Percentiles rank a stretch among this genome's conserved stretches.
phyloP scores from a whole-genome alignment of 2,797 vertebrate species.

The Microchirus variegatus region DNA sequence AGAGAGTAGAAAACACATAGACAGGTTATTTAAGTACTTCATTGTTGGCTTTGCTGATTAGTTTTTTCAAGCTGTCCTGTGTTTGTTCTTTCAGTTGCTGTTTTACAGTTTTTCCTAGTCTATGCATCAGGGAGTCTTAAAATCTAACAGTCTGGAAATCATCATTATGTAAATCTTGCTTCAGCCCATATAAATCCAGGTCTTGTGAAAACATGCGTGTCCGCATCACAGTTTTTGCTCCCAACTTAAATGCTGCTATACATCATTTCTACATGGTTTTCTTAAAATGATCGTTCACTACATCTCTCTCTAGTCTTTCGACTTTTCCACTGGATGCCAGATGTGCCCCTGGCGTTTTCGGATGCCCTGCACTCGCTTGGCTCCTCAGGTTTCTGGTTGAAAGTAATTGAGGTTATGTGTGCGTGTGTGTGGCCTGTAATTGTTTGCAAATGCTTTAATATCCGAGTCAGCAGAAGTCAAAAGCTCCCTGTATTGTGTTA shows the following conservation, averaged over 20 bases:
- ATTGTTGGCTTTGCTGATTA: too few species aligned
- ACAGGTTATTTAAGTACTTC: background rate
- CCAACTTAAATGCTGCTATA: conserved; percentile 4
- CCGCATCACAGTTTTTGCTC: conserved; percentile 26
- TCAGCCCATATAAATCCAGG: conserved; percentile 13
- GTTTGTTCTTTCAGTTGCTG: too few species aligned
- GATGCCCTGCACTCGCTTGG: conserved; percentile 28
- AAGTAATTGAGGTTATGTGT: conserved; percentile 31
- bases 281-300: conserved; percentile 22
- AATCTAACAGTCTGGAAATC: conserved; percentile 25
- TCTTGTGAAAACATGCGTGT: conserved; percentile 19
- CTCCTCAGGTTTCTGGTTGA: conserved; percentile 43
- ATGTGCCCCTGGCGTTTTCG: conserved; percentile 50
- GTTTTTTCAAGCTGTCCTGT: too few species aligned
- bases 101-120: conserved; percentile 32
- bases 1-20: conserved; percentile 29
- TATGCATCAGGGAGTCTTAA: conserved; percentile 27
- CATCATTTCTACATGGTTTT: conserved; percentile 21
- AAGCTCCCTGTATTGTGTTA: background rate
- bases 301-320: conserved; percentile 7
- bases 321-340: conserved; percentile 43
- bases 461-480: conserved; percentile 20
- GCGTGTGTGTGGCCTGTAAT: conserved; percentile 60
- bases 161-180: conserved; percentile 25
- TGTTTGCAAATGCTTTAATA: conserved; percentile 49